phyloP scores from a whole-genome alignment of 2,888 invertebrate species.

The Siphonodentalium dalli region DNA sequence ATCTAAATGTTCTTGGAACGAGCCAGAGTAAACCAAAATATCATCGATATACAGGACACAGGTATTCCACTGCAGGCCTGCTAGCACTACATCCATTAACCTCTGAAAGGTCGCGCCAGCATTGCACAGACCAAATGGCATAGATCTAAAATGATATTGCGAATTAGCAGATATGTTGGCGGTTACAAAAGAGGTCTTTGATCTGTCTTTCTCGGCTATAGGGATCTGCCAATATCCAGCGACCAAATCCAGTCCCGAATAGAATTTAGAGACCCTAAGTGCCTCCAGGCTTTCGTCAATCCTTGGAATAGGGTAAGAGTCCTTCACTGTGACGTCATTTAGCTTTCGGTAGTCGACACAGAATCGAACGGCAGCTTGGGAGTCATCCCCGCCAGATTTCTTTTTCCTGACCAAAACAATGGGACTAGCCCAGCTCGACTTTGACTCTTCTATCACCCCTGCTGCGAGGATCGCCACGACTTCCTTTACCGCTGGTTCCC shows the following conservation, averaged over 20 bases:
- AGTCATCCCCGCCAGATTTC: no score
- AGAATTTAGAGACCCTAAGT: not conserved
- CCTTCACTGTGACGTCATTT: not conserved
- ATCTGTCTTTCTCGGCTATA: not conserved
- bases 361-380: no score
- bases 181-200: not conserved
- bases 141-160: not conserved
- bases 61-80: not conserved
- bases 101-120: not conserved
- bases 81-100: not conserved
- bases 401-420: no score
- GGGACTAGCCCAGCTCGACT: no score
- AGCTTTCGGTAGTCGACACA: not conserved
- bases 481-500: no score
- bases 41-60: no score
- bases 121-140: constrained; percentile 9
- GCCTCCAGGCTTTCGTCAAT: no score
- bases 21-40: no score
- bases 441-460: no score
- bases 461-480: no score
- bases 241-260: not conserved
- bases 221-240: not conserved
- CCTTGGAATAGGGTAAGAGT: not conserved
- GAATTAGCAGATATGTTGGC: not conserved
- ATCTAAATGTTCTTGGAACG: no score